phyloP scores from a whole-genome alignment of 2,113 vertebrate species.

The Hippopotamus amphibius region DNA sequence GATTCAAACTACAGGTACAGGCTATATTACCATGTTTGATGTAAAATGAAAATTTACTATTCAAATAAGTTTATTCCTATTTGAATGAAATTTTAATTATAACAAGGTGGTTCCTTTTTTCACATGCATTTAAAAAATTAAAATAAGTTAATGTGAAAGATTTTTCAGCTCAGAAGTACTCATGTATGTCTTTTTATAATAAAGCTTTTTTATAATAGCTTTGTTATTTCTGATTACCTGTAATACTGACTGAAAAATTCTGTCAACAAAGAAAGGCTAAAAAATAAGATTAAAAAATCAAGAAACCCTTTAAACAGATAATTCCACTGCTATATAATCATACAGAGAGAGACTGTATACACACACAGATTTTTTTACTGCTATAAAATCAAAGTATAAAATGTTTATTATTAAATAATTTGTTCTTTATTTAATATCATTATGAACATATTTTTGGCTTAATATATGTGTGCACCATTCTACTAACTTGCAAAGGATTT shows the following conservation, averaged over 20 bases:
- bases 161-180: not conserved
- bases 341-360: not conserved
- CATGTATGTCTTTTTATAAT: not conserved
- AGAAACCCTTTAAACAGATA: not conserved
- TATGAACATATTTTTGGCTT: not conserved
- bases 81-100: slow-evolving; percentile 81
- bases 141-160: not conserved
- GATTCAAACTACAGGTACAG: slow-evolving; percentile 62
- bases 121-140: not conserved
- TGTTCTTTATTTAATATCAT: not conserved
- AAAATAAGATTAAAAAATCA: slow-evolving; percentile 7
- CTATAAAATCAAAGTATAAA: not conserved
- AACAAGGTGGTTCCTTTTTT: slow-evolving; percentile 35
- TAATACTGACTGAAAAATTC: not conserved
- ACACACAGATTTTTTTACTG: not conserved
- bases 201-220: not conserved
- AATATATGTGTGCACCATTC: not conserved
- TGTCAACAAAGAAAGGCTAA: not conserved
- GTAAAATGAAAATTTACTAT: slow-evolving; percentile 77
- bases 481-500: not conserved
- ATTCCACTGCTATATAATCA: not conserved
- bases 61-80: slow-evolving; percentile 75
- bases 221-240: not conserved
- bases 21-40: slow-evolving; percentile 64
- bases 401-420: not conserved